Evolutionary conservation across 2,113 vertebrate genomes (phyloP), one percentile per base, ranked within the genome.

Genomic region (Thalassarche chlororhynchos): DNA sequence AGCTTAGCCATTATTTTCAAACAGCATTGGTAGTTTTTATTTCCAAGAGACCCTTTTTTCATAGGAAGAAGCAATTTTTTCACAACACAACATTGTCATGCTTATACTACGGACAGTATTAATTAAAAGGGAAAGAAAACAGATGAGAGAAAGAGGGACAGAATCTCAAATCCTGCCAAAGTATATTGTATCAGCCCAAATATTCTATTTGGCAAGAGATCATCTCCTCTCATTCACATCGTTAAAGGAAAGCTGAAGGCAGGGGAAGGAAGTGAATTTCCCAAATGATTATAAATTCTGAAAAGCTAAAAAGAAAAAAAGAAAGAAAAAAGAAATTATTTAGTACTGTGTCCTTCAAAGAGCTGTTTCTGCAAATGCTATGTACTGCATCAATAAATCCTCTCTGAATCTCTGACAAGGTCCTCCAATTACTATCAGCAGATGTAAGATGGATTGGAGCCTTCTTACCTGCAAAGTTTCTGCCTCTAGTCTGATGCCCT

Each of bases 301-400:
- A 87, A 88, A 87, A 92, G 82, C 93, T 95, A 72, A 65, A 95
- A 92, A 60, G 47, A 70, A 76, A 93, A 19, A 55, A 83, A 71
- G 20, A 60, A 55, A 64, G 25, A 66, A 70, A 89, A 82, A 51
- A 44, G 49, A 60, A 70, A 79, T 97, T 86, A 97, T 98, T 97
- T 94, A 95, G 93, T 87, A 83, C 84, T 78, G 84, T 47, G 75
- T 96, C 94, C 96, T 98, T 98, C 97, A 98, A 97, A 98, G 97
- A 98, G 90, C 90, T 86, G 49, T 90, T 97, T 96, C 98, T 97
- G 98, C 97, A 98, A 97, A 98, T 98, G 95, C 96, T 90, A 61
- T 32, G 91, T 84, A 97, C 93, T 11, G 29, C 79, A 89, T 92
- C 96, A 95, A 96, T 94, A 98, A 98, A 98, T 98, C 94, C 96